A percentile compares a stretch with the other conserved stretches of the same genome.
Conservation (phyloP, 2,797 vertebrate genomes). For the Gymnothorax reevesii region DNA sequence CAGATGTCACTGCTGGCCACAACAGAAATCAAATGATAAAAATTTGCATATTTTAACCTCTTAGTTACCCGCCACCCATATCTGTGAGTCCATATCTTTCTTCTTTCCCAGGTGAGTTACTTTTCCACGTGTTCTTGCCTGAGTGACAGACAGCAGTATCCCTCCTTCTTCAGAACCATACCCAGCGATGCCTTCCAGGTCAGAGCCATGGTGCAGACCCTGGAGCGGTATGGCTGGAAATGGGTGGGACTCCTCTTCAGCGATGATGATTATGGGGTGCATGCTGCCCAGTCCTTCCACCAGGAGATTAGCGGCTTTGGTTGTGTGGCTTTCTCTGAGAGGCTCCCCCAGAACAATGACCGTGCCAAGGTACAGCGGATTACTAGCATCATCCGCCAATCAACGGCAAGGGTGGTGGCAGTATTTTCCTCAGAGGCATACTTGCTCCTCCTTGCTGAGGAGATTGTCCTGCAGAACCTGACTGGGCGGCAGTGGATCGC, state of each 20-base stretch:
- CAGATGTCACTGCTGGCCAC: too few species aligned
- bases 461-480: constrained; percentile 58
- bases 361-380: constrained; percentile 37
- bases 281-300: constrained; percentile 59
- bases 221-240: constrained; percentile 65
- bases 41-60: too few species aligned
- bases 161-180: constrained; percentile 62
- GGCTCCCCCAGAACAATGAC: constrained; percentile 56
- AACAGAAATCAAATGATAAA: too few species aligned
- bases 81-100: background rate
- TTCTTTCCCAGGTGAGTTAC: constrained; percentile 62
- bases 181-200: constrained; percentile 73
- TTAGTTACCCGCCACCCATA: background rate
- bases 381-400: constrained; percentile 34
- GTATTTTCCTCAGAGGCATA: constrained; percentile 36
- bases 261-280: constrained; percentile 67
- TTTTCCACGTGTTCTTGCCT: constrained; percentile 62
- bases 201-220: constrained; percentile 60
- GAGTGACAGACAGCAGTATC: constrained; percentile 51
- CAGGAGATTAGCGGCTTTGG: constrained; percentile 46
- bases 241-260: constrained; percentile 68
- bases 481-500: constrained; percentile 57
- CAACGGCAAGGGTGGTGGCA: constrained; percentile 50
- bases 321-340: constrained; percentile 64
- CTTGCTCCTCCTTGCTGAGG: constrained; percentile 46